Evolutionary conservation across 2,113 vertebrate species (phyloP), one percentile per base, ranked within the genome.

Genomic region (Stegastes partitus): DNA sequence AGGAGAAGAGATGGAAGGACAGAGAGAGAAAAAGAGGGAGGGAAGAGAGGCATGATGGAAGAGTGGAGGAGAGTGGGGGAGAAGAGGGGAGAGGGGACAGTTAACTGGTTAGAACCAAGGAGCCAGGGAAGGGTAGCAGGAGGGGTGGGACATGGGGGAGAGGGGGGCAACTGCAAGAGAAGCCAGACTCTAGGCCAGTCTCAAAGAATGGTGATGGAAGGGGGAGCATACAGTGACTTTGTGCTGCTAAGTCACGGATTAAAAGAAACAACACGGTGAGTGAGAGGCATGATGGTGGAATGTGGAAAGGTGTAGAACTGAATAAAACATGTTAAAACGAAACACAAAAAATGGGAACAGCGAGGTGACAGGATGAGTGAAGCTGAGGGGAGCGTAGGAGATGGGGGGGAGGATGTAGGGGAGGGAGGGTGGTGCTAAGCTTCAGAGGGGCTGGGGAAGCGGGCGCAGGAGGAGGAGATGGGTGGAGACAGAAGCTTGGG

Each of bases 51-150:
- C 47, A 91, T 84, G 83, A 90, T 11, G 91, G 91, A 90, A 90
- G 72, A 92, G 91, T 92, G 93, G 85, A 91, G 92, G 91, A 93
- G 81, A 90, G 90, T 91, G 85, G 87, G 81, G 90, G 89, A 67
- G 83, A 86, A 91, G 68, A 91, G 68, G 89, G 91, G 83, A 94
- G 90, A 94, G 90, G 93, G 94, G 79, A 94, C 82, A 93, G 86
- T 95, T 92, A 91, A 92, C 87, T 93, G 92, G 94, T 94, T 94
- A 93, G 92, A 95, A 94, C 88, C 84, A 87, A 94, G 93, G 93
- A 94, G 83, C 81, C 86, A 88, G 87, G 92, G 90, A 69, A 78
- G 83, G 91, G 79, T 63, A 89, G 87, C 82, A 84, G 64, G 86
- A 72, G 2, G 80, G 68, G 82, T 83, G 78, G 63, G 77, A 69